Base-by-base conservation (phyloP, 1,140 invertebrate species). In the Marisa cornuarietis region DNA sequence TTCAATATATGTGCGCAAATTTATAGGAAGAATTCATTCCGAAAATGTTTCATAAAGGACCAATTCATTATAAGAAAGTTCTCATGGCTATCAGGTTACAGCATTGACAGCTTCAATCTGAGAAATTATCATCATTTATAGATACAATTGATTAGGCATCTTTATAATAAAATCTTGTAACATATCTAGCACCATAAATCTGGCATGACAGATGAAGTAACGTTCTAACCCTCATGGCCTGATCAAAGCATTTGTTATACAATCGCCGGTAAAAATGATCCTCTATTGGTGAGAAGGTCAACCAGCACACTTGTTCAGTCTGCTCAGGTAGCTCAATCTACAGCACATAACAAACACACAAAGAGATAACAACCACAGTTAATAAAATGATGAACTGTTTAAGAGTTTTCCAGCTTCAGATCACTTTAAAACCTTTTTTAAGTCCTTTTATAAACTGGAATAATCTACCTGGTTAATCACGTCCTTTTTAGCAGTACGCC, bases 401-500 rank as follows among this genome's bases (percentile, higher is more conserved):
- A 18, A 8, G 11, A 58, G 9, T 11, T 58, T 58, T 58, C 9
- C 54, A 6, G 16, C 11, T 58, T 58, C 54, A 58, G 16, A 58
- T 58, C 54, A 14, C 54, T 58, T 63, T 4, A 63, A 63, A 63
- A 63, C 62, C n/a, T 63, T 63, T n/a, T 63, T 42, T 2, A 42
- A 42, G 6, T 42, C 6, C 31, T 42, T 42, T 42, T 42, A 42
- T 6, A 42, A 42, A 42, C 31, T 42, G 31, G 31, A 42, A 4
- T 52, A 14, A 51, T 52, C 77, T 80, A 93, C 92, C 89, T 94
- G 92, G 83, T 93, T 87, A 76, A 94, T 84, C 63, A 95, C 94
- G 87, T 95, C 93, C 62, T 91, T 91, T 88, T 95, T 95, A 0
- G 92, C 88, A 24, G 93, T 95, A 65, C 95, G 91, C 95, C 95